Evolutionary conservation across 2,113 vertebrate genomes (phyloP).

Genomic region (Ailuropoda melanoleuca): DNA sequence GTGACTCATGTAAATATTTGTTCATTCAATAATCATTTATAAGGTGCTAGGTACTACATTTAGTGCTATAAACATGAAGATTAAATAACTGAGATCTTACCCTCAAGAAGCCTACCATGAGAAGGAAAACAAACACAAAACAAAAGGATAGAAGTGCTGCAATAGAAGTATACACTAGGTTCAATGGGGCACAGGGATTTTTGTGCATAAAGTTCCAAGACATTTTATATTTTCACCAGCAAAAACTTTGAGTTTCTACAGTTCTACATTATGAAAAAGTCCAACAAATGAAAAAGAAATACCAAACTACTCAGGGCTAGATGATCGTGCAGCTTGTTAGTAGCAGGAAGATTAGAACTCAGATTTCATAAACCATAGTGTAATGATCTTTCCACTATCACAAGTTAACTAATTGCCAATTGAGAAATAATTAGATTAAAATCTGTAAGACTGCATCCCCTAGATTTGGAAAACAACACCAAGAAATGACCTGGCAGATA

Average conservation of each 20-base stretch:
- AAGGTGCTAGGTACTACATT: background rate
- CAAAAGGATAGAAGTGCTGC: background rate
- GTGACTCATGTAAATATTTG: background rate
- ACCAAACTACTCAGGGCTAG: background rate
- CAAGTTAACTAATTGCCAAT: background rate
- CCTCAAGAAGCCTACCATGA: background rate
- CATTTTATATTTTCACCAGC: constrained; percentile 24
- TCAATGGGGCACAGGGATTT: background rate
- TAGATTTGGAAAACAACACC: background rate
- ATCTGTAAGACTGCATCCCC: background rate
- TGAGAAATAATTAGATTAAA: constrained; percentile 19
- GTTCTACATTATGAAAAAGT: constrained; percentile 17
- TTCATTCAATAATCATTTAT: background rate
- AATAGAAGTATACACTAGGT: background rate
- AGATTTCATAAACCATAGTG: background rate
- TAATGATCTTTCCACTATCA: background rate
- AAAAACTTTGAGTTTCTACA: constrained; percentile 1
- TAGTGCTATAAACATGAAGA: background rate
- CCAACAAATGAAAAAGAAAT: constrained; percentile 15
- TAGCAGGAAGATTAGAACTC: background rate
- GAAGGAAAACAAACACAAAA: background rate
- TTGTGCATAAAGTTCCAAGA: background rate
- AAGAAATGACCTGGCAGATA: background rate
- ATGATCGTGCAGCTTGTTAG: background rate
- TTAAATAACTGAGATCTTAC: background rate